phyloP scores from a whole-genome alignment of 2,888 invertebrate species.

The Cyaniris semiargus region DNA sequence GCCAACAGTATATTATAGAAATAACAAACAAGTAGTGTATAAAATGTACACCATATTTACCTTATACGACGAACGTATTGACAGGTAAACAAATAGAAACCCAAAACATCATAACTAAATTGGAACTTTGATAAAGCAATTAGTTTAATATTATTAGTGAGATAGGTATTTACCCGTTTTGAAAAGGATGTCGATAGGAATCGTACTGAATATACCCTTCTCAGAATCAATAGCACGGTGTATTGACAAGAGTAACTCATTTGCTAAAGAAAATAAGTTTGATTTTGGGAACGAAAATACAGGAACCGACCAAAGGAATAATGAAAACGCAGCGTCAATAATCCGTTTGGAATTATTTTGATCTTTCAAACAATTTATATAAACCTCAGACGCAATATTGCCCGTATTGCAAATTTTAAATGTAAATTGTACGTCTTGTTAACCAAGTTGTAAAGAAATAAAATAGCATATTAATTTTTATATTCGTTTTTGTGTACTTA shows the following conservation, averaged over 20 bases:
- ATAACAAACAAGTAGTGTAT: too few relatives aligned
- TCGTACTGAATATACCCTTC: background rate
- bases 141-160: conserved; percentile 8
- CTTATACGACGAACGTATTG: background rate
- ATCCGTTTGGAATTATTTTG: background rate
- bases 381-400: too few relatives aligned
- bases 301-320: background rate
- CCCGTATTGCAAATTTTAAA: too few relatives aligned
- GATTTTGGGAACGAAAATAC: background rate
- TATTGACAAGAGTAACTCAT: conserved; percentile 11
- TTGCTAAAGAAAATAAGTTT: background rate
- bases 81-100: background rate
- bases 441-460: too few relatives aligned
- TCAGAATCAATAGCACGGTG: background rate
- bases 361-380: too few relatives aligned
- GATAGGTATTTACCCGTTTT: background rate
- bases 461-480: too few relatives aligned
- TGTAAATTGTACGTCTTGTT: too few relatives aligned
- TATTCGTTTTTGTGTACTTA: too few relatives aligned
- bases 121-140: background rate
- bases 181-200: background rate
- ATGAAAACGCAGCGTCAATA: background rate
- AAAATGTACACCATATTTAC: too few relatives aligned
- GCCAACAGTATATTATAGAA: too few relatives aligned
- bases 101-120: background rate